Evolutionary conservation across 2,888 invertebrate species (phyloP).

Genomic region (Xestia ashworthii): DNA sequence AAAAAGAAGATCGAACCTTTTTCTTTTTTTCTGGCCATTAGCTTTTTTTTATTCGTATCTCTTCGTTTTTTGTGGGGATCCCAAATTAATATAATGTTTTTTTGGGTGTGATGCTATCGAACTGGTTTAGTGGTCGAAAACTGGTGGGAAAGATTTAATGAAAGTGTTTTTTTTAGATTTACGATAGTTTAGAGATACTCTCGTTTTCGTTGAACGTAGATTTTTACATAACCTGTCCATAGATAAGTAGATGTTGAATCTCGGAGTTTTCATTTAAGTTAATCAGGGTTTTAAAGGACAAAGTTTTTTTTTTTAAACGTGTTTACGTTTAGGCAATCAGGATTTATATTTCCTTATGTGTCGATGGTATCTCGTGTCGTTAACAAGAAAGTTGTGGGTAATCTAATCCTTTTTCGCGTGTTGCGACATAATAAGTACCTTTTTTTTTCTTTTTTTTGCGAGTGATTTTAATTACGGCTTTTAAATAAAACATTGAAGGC

Average conservation of each 20-base stretch:
- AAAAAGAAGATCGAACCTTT: slow-evolving; percentile 81
- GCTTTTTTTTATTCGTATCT: slow-evolving; percentile 88
- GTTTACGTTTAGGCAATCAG: slow-evolving; percentile 37
- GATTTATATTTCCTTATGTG: slow-evolving; percentile 41
- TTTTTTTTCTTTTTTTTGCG: neutral
- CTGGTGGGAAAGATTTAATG: slow-evolving; percentile 87
- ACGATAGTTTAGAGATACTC: slow-evolving; percentile 81
- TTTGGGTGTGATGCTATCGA: slow-evolving; percentile 81
- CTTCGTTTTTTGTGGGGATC: slow-evolving; percentile 89
- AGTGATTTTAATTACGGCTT: slow-evolving; percentile 25
- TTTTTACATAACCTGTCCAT: slow-evolving; percentile 65
- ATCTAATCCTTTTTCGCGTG: slow-evolving; percentile 42
- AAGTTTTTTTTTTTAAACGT: slow-evolving; percentile 13
- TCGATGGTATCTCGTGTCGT: slow-evolving; percentile 45
- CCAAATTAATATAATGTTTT: slow-evolving; percentile 90
- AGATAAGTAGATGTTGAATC: slow-evolving; percentile 34
- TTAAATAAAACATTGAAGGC: slow-evolving; percentile 22
- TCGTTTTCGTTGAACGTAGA: slow-evolving; percentile 80
- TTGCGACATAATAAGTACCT: neutral
- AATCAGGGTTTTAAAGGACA: slow-evolving; percentile 21
- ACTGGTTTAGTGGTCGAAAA: slow-evolving; percentile 80
- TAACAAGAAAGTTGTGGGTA: slow-evolving; percentile 45
- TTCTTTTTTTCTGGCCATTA: slow-evolving; percentile 87
- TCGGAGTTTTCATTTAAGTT: slow-evolving; percentile 43
- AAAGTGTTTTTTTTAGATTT: slow-evolving; percentile 83